Evolutionary conservation across 2,797 vertebrate genomes (phyloP).

Genomic region (Myotis vivesi): DNA sequence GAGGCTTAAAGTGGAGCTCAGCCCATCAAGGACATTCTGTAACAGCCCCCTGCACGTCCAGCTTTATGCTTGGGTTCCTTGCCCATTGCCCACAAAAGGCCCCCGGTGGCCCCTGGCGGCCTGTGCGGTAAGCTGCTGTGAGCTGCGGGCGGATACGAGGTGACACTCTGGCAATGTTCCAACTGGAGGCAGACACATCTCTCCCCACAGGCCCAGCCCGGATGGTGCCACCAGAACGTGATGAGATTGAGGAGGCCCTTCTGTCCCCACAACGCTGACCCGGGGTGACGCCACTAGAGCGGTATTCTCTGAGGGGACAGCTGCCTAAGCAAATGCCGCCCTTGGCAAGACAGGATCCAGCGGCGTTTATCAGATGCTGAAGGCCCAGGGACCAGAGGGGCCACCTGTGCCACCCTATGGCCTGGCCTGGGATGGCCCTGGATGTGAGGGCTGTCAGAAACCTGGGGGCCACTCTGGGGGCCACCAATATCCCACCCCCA

Average conservation of each 20-base stretch:
- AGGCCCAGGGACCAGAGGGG: neutral
- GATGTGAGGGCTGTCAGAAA: neutral
- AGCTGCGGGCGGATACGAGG: neutral
- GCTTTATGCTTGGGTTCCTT: neutral
- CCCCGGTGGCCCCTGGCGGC: neutral
- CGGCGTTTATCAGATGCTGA: neutral
- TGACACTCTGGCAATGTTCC: neutral
- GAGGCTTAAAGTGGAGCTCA: neutral
- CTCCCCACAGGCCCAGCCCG: neutral
- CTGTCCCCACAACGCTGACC: neutral
- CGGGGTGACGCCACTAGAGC: neutral
- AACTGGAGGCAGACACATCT: neutral
- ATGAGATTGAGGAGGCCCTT: neutral
- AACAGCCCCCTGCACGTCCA: neutral
- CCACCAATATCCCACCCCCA: neutral
- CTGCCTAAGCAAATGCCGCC: neutral
- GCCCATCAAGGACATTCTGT: neutral
- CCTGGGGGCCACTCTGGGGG: neutral
- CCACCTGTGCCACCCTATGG: neutral
- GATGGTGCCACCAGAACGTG: neutral
- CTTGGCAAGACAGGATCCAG: neutral
- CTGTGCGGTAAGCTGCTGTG: no score
- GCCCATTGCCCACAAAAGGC: neutral
- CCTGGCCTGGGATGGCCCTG: neutral
- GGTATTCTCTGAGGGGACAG: neutral